Base-by-base conservation (phyloP, 2,797 vertebrate species). In the Enteromius paludinosus region DNA sequence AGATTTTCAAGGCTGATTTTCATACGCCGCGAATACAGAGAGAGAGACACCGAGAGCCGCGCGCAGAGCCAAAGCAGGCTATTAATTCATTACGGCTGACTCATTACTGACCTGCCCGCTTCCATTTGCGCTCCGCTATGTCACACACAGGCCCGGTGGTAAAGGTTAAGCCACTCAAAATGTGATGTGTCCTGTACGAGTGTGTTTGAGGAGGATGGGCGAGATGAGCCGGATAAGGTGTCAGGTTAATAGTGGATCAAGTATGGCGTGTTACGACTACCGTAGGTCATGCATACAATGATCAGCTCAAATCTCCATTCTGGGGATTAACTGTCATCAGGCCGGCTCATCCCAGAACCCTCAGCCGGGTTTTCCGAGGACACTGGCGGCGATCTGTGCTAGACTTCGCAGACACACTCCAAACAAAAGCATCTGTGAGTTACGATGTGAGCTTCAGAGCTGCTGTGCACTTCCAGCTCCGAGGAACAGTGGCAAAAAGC, bases 261-360 rank as follows among this genome's bases (percentile, higher is more conserved):
- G 81, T 85, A 89, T 82, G 86, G 72, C 86, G 59, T 17, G 59
- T 87, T 83, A 61, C 75, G 65, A 88, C 81, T 78, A 86, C 56
- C 69, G 86, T 54, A 38, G 88, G 78, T 78, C 80, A 81, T 35
- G 54, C 88, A 90, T 91, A 89, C 87, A 81, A 87, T 87, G 78
- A 84, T 83, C 79, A 86, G 91, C 93, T 90, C 88, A 90, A 87
- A 88, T 87, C 88, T 88, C 78, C 87, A 86, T 88, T 86, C 69
- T 49, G 15, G 66, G 90, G 89, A 90, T 92, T 92, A 92, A 86
- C 85, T 88, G 90, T 91, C 84, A 89, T 90, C 92, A 87, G 89
- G 35, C 41, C 69, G 0, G 83, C 89, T 90, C 85, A 88, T 89
- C 90, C 86, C 80, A 77, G 84, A 18, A 41, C 85, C 84, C 84